These are phyloP conservation scores for Heterotilapia buettikoferi DNA, from an alignment of 2,113 vertebrate species.

Conservation along the genomic window DNA sequence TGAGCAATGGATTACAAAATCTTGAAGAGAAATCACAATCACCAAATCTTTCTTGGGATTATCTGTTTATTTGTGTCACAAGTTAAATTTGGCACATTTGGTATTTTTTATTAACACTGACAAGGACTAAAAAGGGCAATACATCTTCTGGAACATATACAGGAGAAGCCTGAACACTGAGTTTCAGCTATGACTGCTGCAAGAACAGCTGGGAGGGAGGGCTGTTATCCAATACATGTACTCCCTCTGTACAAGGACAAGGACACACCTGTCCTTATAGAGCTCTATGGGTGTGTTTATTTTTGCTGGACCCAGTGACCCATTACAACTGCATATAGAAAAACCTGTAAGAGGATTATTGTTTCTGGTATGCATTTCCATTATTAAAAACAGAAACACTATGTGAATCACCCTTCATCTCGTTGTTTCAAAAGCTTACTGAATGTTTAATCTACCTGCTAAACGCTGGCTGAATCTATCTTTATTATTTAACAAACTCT, in stretches of 20 bases:
- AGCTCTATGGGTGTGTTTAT: background rate
- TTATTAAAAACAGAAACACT: background rate
- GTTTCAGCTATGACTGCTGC: background rate
- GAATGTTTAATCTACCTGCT: background rate
- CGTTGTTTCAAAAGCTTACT: background rate
- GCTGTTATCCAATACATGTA: background rate
- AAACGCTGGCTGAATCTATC: background rate
- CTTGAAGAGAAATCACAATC: background rate
- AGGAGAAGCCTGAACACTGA: background rate
- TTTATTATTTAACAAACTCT: background rate
- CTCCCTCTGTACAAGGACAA: conserved; percentile 5
- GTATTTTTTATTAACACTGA: background rate
- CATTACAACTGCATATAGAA: background rate
- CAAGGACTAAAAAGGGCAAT: background rate
- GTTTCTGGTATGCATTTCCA: background rate
- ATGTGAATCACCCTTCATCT: background rate
- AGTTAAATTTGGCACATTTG: background rate
- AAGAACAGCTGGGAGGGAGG: background rate
- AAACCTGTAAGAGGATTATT: background rate
- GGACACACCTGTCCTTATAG: conserved; percentile 10
- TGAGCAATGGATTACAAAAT: background rate
- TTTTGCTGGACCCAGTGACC: conserved; percentile 1
- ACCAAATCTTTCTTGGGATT: background rate
- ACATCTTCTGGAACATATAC: conserved; percentile 3
- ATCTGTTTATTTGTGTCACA: background rate